phyloP scores from a whole-genome alignment of 1,140 invertebrate species.

The Ectropis grisescens region DNA sequence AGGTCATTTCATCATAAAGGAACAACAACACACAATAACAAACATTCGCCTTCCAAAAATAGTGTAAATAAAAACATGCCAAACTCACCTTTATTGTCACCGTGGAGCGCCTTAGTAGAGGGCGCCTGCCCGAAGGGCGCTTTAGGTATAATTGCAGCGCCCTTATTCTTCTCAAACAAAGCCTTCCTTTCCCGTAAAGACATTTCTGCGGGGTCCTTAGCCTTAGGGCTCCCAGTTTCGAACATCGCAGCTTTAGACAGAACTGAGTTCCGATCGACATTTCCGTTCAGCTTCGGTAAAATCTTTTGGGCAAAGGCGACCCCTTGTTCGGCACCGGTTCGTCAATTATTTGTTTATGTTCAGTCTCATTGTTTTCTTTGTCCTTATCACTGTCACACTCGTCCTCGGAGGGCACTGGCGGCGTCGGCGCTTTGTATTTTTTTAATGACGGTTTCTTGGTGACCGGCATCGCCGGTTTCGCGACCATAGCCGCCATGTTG shows the following conservation, averaged over 20 bases:
- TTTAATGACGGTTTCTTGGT: slow-evolving; percentile 61
- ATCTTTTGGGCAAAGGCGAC: slow-evolving; percentile 42
- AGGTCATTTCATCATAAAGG: too few species aligned
- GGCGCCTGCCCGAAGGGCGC: slow-evolving; percentile 78
- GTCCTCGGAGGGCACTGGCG: slow-evolving; percentile 29
- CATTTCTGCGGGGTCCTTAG: slow-evolving; percentile 83
- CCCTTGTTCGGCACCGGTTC: slow-evolving; percentile 28
- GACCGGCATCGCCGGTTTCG: slow-evolving; percentile 30
- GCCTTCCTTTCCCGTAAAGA: slow-evolving; percentile 83
- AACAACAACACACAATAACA: too few species aligned
- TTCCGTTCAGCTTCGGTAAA: slow-evolving; percentile 40
- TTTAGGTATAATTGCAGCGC: slow-evolving; percentile 78
- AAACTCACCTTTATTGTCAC: slow-evolving; percentile 58
- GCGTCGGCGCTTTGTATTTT: slow-evolving; percentile 59
- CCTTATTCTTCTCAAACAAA: slow-evolving; percentile 84
- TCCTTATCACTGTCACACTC: slow-evolving; percentile 54
- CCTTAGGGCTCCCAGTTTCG: slow-evolving; percentile 70
- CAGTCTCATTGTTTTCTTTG: slow-evolving; percentile 49
- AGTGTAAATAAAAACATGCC: too few species aligned
- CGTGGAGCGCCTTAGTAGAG: slow-evolving; percentile 63
- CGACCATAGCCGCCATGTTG: slow-evolving; percentile 59
- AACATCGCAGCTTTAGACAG: slow-evolving; percentile 78
- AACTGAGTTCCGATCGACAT: slow-evolving; percentile 61
- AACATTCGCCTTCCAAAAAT: too few species aligned
- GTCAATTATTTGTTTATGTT: too few species aligned